Evolutionary conservation across 1,140 invertebrate genomes (phyloP).

Genomic region (Neodiprion fabricii): DNA sequence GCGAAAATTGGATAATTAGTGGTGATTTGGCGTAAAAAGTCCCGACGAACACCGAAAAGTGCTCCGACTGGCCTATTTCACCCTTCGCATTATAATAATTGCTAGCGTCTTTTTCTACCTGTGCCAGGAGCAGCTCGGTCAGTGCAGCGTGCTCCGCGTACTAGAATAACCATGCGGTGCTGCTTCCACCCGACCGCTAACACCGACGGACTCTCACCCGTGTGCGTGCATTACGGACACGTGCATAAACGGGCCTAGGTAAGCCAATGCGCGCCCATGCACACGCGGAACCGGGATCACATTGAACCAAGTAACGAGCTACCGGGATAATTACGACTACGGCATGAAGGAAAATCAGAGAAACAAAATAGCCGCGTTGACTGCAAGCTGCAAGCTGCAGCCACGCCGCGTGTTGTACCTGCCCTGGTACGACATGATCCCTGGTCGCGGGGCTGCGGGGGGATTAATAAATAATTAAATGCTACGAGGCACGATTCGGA

Average conservation of each 20-base stretch:
- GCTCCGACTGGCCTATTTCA: constrained; percentile 6
- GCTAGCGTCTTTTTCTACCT: constrained; percentile 7
- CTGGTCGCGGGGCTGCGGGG: not conserved
- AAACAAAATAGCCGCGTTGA: not conserved
- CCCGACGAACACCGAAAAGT: constrained; percentile 6
- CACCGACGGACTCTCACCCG: not conserved
- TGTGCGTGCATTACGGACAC: not conserved
- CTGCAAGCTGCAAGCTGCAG: not conserved
- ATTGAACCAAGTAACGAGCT: not conserved
- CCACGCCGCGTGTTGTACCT: not conserved
- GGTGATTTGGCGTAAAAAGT: constrained; percentile 7
- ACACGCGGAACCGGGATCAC: no score
- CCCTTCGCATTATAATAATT: constrained; percentile 7
- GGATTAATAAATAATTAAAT: constrained; percentile 8
- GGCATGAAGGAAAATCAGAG: not conserved
- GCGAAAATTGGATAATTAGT: constrained; percentile 7
- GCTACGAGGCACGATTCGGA: not conserved
- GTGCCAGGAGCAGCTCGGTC: not conserved
- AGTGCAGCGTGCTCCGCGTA: not conserved
- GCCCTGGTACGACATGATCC: no score
- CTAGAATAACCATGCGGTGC: not conserved
- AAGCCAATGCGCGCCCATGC: not conserved
- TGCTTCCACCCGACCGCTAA: not conserved
- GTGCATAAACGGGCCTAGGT: not conserved
- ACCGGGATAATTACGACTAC: not conserved